Conservation (phyloP, 2,797 vertebrate species). For the Hephaestus fuliginosus region DNA sequence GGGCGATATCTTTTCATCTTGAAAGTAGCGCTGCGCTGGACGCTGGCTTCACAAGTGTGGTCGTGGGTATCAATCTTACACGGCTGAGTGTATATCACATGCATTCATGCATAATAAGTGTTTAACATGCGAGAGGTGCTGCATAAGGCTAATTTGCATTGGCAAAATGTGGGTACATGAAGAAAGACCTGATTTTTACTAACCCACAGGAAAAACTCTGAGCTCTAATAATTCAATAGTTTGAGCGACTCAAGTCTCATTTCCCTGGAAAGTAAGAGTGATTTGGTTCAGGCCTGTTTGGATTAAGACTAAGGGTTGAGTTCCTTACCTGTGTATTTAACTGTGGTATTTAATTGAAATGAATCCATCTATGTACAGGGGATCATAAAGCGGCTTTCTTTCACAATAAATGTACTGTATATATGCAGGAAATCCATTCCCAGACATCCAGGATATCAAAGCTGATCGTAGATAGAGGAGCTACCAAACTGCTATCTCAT, state of each 20-base stretch:
- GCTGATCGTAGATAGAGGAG: slow-evolving; percentile 80
- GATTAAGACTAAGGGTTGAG: slow-evolving; percentile 7
- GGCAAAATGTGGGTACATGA: slow-evolving; percentile 21
- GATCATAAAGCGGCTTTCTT: slow-evolving; percentile 44
- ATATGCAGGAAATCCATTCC: slow-evolving; percentile 62
- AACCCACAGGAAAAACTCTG: slow-evolving; percentile 25
- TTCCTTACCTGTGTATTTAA: slow-evolving; percentile 38
- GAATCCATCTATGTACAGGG: slow-evolving; percentile 67
- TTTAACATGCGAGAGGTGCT: slow-evolving; percentile 28
- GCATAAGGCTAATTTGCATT: slow-evolving; percentile 33
- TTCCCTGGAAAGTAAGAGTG: slow-evolving; percentile 37
- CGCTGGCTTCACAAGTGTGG: slow-evolving; percentile 28
- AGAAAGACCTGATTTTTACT: slow-evolving; percentile 17
- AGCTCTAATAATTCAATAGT: slow-evolving; percentile 38
- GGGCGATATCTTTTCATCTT: slow-evolving; percentile 73
- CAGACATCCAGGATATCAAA: slow-evolving; percentile 76
- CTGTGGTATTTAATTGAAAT: slow-evolving; percentile 61
- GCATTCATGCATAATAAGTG: slow-evolving; percentile 38
- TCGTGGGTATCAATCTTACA: slow-evolving; percentile 32
- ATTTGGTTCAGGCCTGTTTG: slow-evolving; percentile 32
- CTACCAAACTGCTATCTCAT: slow-evolving; percentile 78
- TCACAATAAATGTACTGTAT: slow-evolving; percentile 16
- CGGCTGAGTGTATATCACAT: slow-evolving; percentile 45
- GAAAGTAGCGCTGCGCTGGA: slow-evolving; percentile 50
- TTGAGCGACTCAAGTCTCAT: slow-evolving; percentile 40